Conservation (phyloP, 2,113 vertebrate genomes). For the Thomomys bottae region DNA sequence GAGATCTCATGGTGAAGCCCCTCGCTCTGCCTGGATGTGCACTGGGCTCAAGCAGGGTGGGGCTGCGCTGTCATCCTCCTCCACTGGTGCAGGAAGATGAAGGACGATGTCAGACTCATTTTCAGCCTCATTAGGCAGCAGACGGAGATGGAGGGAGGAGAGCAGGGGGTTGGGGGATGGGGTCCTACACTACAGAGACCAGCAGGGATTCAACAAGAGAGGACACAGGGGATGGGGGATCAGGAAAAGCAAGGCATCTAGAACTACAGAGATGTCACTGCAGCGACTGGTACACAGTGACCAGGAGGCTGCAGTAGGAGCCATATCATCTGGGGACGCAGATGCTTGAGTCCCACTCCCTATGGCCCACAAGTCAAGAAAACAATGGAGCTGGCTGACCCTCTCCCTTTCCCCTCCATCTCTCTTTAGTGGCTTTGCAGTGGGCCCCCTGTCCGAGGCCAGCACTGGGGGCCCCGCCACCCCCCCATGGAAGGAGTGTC, state of each 20-base stretch:
- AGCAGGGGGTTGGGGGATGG: constrained; percentile 65
- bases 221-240: background rate
- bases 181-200: background rate
- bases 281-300: background rate
- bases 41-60: constrained; percentile 42
- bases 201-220: background rate
- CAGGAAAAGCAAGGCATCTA: background rate
- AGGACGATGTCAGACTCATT: constrained; percentile 77
- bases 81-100: constrained; percentile 70
- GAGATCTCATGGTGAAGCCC: constrained; percentile 2
- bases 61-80: constrained; percentile 55
- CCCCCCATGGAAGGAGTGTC: constrained; percentile 80
- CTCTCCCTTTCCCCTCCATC: background rate
- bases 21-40: constrained; percentile 35
- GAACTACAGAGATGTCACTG: background rate
- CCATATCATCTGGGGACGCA: background rate
- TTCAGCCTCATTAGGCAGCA: constrained; percentile 80
- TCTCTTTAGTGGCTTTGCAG: constrained; percentile 75
- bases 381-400: background rate
- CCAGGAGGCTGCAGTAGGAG: background rate
- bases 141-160: constrained; percentile 69
- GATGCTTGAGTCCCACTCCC: background rate
- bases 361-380: background rate
- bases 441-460: constrained; percentile 69
- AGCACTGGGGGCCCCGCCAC: constrained; percentile 66